Base-by-base conservation (phyloP, 2,113 vertebrate species). In the Megaptera novaeangliae region DNA sequence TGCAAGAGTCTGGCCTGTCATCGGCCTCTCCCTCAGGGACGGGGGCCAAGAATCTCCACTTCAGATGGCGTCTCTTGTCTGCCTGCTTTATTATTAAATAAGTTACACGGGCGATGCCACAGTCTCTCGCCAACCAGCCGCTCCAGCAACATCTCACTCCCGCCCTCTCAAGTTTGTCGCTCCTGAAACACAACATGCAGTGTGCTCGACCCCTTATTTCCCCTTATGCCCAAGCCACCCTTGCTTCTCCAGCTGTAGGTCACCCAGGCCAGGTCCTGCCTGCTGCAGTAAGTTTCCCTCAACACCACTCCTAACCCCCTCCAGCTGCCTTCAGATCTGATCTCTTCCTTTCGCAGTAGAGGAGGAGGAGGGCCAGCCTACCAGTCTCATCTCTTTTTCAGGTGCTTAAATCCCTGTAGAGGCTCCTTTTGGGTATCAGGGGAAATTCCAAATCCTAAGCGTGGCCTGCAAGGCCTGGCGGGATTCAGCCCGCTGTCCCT, bases 61-160 rank as follows among this genome's bases (percentile, higher is more conserved):
- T 98, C 39, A 68, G 93, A 88, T 90, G 97, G 91, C 59, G 41
- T 97, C 97, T 97, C 64, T 91, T 81, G 80, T 97, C 96, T 96
- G 86, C 93, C 46, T 85, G 8, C 78, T 98, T 96, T 94, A 94
- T 92, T 96, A 95, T 97, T 92, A 97, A 95, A 81, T 95, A 66
- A 95, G 83, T 88, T 95, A 96, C 92, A 44, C 34, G 78, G 94
- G 66, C 68, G 86, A 94, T 92, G 82, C 63, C 2, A 57, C 14
- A n/a, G 77, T 83, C 69, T 94, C 34, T 29, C 0, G 0, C 57
- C 94, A 64, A 34, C 15, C 64, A 64, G 83, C 74, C 15, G 11
- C 71, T 94, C 64, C 11, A 44, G 55, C 85, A 78, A 8, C 8
- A 10, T 74, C 78, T 68, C 27, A 63, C 15, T 71, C 55, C 72